A percentile compares a stretch with the other conserved stretches of the same genome.
phyloP scores from a whole-genome alignment of 2,888 invertebrate genomes.

The Criorhina ranunculi region DNA sequence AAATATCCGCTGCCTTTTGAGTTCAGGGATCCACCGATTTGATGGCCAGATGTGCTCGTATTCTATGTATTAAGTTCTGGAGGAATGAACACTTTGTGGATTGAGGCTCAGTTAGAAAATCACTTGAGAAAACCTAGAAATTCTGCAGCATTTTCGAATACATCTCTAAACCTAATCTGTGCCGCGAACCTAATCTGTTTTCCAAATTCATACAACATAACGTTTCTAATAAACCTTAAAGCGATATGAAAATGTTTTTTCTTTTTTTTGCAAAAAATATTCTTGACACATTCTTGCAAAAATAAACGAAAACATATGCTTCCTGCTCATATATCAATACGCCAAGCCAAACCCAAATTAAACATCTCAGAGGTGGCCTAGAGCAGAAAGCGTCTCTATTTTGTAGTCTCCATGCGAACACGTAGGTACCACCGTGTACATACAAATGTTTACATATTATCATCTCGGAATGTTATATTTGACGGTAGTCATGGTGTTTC shows the following conservation, averaged over 20 bases:
- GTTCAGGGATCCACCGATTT: no score
- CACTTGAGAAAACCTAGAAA: no score
- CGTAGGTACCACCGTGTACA: constrained; percentile 41
- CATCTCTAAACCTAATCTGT: no score
- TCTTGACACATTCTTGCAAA: constrained; percentile 21
- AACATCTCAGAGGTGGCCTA: constrained; percentile 32
- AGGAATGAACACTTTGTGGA: no score
- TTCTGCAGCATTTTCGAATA: no score
- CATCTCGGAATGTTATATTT: constrained; percentile 38
- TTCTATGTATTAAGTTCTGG: no score
- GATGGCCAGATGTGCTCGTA: no score
- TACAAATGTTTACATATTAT: constrained; percentile 62
- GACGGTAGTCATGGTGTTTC: constrained; percentile 11
- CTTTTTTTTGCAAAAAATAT: constrained; percentile 6
- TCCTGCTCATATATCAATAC: constrained; percentile 42
- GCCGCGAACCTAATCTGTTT: no score
- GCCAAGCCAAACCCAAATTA: constrained; percentile 30
- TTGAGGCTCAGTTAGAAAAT: no score
- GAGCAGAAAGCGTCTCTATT: constrained; percentile 10
- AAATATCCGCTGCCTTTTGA: no score
- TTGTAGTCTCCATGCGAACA: constrained; percentile 33
- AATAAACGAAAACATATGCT: constrained; percentile 48
- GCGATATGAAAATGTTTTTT: not conserved
- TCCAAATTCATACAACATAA: not conserved
- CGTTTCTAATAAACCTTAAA: not conserved